Evolutionary conservation across 2,888 invertebrate genomes (phyloP).

Genomic region (Chalcis sispes): DNA sequence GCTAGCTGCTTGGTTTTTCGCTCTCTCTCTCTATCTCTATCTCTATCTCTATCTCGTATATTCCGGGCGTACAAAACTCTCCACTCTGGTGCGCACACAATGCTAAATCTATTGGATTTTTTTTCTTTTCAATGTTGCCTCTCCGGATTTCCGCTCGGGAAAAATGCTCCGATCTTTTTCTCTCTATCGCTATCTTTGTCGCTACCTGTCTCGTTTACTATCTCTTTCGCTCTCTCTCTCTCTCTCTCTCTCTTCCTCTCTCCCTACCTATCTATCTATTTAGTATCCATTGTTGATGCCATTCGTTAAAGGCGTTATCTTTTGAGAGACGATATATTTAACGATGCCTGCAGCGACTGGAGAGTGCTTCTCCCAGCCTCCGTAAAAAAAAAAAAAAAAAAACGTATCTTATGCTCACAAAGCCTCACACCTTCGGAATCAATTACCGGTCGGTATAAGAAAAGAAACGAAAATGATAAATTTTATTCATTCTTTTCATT

Average conservation of each 20-base stretch:
- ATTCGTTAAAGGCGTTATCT: constrained; percentile 49
- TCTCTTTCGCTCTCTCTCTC: constrained; percentile 1
- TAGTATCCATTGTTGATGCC: constrained; percentile 16
- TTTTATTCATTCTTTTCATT: not conserved
- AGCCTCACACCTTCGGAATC: constrained; percentile 34
- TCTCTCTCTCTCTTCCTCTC: not conserved
- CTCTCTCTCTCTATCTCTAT: not conserved
- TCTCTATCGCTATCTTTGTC: not conserved
- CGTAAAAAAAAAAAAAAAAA: too few relatives aligned
- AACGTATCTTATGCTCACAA: not conserved
- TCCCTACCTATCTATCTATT: not conserved
- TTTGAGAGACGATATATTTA: constrained; percentile 46
- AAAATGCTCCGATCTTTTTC: constrained; percentile 36
- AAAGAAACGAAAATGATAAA: constrained; percentile 11
- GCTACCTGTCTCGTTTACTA: not conserved
- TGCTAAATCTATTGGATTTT: constrained; percentile 42
- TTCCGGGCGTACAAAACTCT: not conserved
- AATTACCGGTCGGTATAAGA: constrained; percentile 40
- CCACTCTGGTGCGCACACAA: constrained; percentile 21
- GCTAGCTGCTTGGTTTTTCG: constrained; percentile 23
- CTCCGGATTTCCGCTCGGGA: constrained; percentile 48
- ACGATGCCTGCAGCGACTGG: constrained; percentile 32
- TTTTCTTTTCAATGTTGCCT: constrained; percentile 23
- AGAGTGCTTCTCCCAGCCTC: not conserved
- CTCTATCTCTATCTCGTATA: not conserved